phyloP scores from a whole-genome alignment of 1,140 invertebrate genomes.

The Drosophila serrata region DNA sequence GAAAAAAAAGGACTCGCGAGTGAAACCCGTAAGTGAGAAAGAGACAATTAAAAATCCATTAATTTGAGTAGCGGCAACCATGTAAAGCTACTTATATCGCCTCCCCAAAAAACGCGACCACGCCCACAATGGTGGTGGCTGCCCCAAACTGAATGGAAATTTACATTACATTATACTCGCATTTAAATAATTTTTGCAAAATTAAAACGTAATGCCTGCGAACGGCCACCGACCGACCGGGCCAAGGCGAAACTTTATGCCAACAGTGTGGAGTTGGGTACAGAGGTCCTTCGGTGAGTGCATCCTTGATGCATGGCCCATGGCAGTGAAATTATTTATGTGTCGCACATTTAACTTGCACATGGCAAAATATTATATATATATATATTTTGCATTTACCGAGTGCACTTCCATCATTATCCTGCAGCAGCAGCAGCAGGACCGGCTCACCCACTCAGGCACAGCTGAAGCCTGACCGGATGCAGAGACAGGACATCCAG shows the following conservation, averaged over 20 bases:
- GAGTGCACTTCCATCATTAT: slow-evolving; percentile 83
- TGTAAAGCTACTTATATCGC: slow-evolving; percentile 79
- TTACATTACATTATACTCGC: slow-evolving; percentile 82
- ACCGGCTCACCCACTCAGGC: slow-evolving; percentile 14
- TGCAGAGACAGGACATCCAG: slow-evolving; percentile 45
- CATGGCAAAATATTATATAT: slow-evolving; percentile 81
- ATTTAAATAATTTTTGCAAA: slow-evolving; percentile 83
- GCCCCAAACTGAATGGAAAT: slow-evolving; percentile 64
- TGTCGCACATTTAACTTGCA: slow-evolving; percentile 81
- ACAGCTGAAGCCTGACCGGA: slow-evolving; percentile 50
- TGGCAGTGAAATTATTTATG: slow-evolving; percentile 78
- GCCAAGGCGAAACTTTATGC: slow-evolving; percentile 40
- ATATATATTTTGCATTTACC: slow-evolving; percentile 82
- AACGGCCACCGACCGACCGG: slow-evolving; percentile 9
- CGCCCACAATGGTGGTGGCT: slow-evolving; percentile 1
- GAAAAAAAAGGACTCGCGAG: slow-evolving; percentile 14
- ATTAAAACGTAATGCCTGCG: slow-evolving; percentile 79
- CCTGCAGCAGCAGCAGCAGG: slow-evolving; percentile 25
- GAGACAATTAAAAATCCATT: slow-evolving; percentile 84
- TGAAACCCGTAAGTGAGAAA: slow-evolving; percentile 74
- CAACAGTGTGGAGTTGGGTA: neutral
- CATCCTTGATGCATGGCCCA: slow-evolving; percentile 70
- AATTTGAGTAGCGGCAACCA: slow-evolving; percentile 81
- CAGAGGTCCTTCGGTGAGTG: slow-evolving; percentile 10
- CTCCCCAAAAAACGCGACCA: slow-evolving; percentile 15